Evolutionary conservation across 2,113 vertebrate species (phyloP).

Genomic region (Diglossa brunneiventris): DNA sequence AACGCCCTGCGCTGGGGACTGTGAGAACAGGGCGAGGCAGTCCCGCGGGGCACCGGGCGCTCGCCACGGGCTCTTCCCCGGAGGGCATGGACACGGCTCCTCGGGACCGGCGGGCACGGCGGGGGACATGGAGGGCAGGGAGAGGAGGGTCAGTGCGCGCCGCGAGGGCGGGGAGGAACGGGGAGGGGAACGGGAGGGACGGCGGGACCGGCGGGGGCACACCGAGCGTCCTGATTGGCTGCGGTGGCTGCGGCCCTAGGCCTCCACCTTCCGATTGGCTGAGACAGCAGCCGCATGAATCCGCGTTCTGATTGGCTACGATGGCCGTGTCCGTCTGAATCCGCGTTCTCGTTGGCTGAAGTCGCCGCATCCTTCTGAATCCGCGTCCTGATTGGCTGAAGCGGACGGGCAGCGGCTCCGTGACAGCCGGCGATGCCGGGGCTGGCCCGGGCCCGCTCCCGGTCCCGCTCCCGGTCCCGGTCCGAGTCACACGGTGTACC

Average conservation of each 20-base stretch:
- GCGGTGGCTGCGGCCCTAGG: fast-evolving
- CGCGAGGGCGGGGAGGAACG: background rate
- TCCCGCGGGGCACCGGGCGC: background rate
- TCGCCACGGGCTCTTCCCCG: background rate
- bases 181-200: background rate
- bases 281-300: fast-evolving
- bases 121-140: background rate
- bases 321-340: fast-evolving
- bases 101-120: background rate
- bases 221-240: background rate
- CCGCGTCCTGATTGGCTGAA: background rate
- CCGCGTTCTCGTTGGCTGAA: background rate
- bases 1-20: background rate
- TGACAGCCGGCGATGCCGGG: background rate
- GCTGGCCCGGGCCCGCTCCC: background rate
- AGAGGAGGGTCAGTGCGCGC: background rate
- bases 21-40: background rate
- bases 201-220: background rate
- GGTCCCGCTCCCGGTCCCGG: background rate
- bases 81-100: background rate
- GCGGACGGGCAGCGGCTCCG: background rate
- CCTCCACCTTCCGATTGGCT: background rate
- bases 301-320: background rate
- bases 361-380: fast-evolving
- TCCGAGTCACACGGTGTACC: no score